Evolutionary conservation across 2,113 vertebrate genomes (phyloP).

Genomic region (Sphyrna mokarran): DNA sequence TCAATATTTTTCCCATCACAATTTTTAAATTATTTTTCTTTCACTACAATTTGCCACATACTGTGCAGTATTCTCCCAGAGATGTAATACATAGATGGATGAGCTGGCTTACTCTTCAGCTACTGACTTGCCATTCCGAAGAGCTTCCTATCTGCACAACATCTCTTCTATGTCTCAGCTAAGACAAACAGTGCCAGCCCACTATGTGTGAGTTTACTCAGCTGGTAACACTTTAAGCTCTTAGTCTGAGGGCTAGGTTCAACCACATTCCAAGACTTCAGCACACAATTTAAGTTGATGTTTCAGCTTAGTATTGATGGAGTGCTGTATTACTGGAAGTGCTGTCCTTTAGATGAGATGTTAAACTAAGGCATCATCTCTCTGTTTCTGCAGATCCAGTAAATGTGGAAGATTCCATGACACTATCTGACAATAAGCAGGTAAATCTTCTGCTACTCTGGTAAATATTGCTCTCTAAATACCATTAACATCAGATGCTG

Average conservation of each 20-base stretch:
- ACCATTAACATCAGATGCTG: too few relatives aligned
- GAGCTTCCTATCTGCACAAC: slow-evolving; percentile 7
- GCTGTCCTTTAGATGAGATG: not conserved
- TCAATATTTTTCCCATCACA: not conserved
- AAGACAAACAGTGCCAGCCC: slow-evolving; percentile 8
- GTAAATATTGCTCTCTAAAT: not conserved
- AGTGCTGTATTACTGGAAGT: not conserved
- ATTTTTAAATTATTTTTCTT: not conserved
- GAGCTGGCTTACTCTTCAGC: not conserved
- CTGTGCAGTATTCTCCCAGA: not conserved
- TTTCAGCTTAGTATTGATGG: not conserved
- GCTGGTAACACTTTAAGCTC: not conserved
- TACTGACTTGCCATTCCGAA: not conserved
- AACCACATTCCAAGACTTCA: not conserved
- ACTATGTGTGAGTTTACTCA: slow-evolving; percentile 7
- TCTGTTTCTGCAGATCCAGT: not conserved
- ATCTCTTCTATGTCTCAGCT: not conserved
- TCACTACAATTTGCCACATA: not conserved
- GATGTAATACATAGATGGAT: not conserved
- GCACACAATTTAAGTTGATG: not conserved
- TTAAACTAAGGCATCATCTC: not conserved
- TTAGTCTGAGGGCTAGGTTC: not conserved
- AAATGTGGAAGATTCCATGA: not conserved
- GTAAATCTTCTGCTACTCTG: not conserved
- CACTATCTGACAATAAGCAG: not conserved